Evolutionary conservation across 2,797 vertebrate genomes (phyloP).

Genomic region (Alosa sapidissima): DNA sequence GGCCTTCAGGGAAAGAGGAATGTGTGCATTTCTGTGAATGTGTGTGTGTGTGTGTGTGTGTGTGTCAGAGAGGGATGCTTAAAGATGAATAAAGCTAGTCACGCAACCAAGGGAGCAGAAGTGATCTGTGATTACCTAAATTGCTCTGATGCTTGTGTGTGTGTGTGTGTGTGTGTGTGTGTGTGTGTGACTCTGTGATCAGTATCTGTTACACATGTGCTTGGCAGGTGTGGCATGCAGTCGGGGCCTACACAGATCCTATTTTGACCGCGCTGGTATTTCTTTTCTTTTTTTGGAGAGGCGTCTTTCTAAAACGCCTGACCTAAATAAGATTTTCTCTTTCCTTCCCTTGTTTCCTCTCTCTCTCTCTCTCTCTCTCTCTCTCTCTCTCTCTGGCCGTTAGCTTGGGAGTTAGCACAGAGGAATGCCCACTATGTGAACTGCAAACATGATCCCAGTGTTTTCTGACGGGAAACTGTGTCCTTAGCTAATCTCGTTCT

Average conservation of each 20-base stretch:
- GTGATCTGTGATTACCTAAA: background rate
- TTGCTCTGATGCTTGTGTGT: background rate
- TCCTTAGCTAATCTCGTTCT: slow-evolving; percentile 28
- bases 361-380: background rate
- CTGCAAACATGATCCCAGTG: slow-evolving; percentile 16
- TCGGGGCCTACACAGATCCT: background rate
- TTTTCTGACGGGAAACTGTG: slow-evolving; percentile 45
- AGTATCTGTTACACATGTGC: slow-evolving; percentile 18
- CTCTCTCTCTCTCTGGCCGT: background rate
- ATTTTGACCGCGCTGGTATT: too few species aligned
- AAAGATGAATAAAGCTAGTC: background rate
- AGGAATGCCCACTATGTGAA: slow-evolving; percentile 15
- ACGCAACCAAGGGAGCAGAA: background rate
- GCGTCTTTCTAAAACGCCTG: background rate
- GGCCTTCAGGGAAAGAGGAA: background rate
- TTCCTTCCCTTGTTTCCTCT: background rate
- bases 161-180: slow-evolving; percentile 7
- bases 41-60: slow-evolving; percentile 21
- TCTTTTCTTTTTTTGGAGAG: background rate
- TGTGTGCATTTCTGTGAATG: slow-evolving; percentile 2
- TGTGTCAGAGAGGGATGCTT: background rate
- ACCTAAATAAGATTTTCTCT: background rate
- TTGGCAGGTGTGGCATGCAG: background rate
- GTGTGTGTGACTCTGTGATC: background rate
- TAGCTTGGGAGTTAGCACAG: background rate